Evolutionary conservation across 2,113 vertebrate genomes (phyloP), one percentile per base, ranked within the genome.

Genomic region (Notechis scutatus): DNA sequence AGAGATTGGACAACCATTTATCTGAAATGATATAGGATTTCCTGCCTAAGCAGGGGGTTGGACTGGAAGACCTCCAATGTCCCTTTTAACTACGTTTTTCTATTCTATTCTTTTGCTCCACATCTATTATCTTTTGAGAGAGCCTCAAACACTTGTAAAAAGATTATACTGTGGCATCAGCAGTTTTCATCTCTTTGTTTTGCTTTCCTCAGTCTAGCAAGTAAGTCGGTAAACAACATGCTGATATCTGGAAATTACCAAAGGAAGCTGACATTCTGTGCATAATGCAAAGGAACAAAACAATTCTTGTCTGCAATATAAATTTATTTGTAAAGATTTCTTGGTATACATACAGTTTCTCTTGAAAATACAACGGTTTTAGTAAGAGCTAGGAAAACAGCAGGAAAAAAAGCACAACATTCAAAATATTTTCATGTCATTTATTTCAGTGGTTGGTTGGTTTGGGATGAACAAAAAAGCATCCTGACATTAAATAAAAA

Each of bases 181-280:
- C 69, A 93, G 9, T 93, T 93, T 59, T 90, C 23, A 8, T 61
- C 1, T 47, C 21, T 86, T 90, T 26, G 74, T 90, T 93, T 93
- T 85, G 50, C 45, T 93, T 90, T 57, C 26, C 69, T 90, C 59
- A 45, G 23, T 24, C 87, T n/a, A 90, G 74, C 74, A 87, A 89
- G 55, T 10, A 14, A 85, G 42, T 93, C 88, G 61, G 88, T 93
- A 93, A 90, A 93, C 92, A 93, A 86, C 39, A 47, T 54, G 39
- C 20, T 90, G 34, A 87, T 11, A 56, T 86, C 45, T 90, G 81
- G 74, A 86, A 90, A 81, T 90, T 45, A 86, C 23, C 50, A 50
- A 61, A 55, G 54, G 88, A 90, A 90, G 45, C 7, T 61, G 74
- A 90, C 39, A 52, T 92, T 88, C 91, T 89, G 50, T 55, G 59